These are phyloP conservation scores for Schizaphis graminum DNA, from an alignment of 2,888 invertebrate genomes.

Conservation along the genomic window DNA sequence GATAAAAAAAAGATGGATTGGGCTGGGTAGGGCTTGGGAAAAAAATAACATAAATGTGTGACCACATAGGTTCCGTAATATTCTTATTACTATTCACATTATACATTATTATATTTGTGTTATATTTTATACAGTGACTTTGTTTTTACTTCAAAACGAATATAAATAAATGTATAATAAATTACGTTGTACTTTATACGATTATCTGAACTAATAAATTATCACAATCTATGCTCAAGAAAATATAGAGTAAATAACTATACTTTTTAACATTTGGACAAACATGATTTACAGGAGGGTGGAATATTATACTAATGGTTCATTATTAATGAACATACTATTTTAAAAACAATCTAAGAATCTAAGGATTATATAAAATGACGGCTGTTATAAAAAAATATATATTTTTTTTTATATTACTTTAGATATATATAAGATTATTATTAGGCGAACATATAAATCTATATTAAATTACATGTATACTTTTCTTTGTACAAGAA, in stretches of 20 bases:
- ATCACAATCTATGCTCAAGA: neutral
- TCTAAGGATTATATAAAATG: neutral
- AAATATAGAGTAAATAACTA: neutral
- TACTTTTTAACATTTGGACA: neutral
- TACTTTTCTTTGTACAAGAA: neutral
- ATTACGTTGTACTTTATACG: neutral
- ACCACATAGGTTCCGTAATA: neutral
- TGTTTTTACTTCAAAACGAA: neutral
- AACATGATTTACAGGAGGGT: neutral
- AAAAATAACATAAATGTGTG: neutral
- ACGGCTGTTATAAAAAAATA: neutral
- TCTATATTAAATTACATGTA: neutral
- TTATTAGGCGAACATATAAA: neutral
- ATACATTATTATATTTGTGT: neutral
- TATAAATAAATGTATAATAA: neutral
- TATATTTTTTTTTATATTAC: neutral
- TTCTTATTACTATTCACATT: neutral
- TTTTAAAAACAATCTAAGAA: slow-evolving; percentile 11
- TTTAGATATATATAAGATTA: neutral
- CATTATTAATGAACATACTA: neutral
- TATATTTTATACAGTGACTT: neutral
- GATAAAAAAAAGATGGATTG: neutral
- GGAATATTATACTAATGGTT: neutral
- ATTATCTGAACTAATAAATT: neutral
- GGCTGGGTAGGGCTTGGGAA: neutral